phyloP scores from a whole-genome alignment of 2,797 vertebrate genomes.

The Enteromius paludinosus region DNA sequence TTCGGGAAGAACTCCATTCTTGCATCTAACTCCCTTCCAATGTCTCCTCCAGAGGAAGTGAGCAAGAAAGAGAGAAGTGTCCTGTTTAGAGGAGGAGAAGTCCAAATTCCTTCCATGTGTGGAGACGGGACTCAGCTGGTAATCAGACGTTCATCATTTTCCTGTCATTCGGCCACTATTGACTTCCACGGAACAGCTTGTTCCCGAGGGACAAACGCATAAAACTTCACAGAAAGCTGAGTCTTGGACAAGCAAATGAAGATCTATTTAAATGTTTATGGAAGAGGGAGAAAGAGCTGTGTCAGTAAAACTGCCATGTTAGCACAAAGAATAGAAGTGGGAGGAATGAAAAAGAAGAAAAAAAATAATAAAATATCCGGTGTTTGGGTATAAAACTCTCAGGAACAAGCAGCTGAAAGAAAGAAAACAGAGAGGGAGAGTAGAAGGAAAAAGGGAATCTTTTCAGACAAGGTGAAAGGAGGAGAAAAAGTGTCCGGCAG shows the following conservation, averaged over 20 bases:
- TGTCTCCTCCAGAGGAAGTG: constrained; percentile 31
- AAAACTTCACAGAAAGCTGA: constrained; percentile 34
- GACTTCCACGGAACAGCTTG: constrained; percentile 19
- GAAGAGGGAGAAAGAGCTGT: constrained; percentile 22
- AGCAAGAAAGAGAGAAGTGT: constrained; percentile 14
- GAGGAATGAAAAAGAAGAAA: constrained; percentile 65
- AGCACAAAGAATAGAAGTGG: constrained; percentile 76
- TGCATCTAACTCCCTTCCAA: constrained; percentile 50
- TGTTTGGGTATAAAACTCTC: constrained; percentile 62
- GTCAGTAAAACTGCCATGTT: constrained; percentile 52
- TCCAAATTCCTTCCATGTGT: constrained; percentile 60
- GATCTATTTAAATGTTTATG: constrained; percentile 4
- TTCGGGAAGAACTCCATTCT: constrained; percentile 46
- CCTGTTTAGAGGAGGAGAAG: constrained; percentile 32
- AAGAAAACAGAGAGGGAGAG: constrained; percentile 46
- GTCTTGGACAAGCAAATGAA: constrained; percentile 33
- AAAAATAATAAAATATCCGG: constrained; percentile 74
- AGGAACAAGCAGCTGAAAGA: constrained; percentile 25
- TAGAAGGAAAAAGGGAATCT: constrained; percentile 28
- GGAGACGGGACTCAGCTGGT: constrained; percentile 44
- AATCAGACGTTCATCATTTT: constrained; percentile 28
- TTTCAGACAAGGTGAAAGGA: constrained; percentile 27
- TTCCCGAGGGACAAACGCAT: constrained; percentile 17
- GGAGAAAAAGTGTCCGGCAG: constrained; percentile 1
- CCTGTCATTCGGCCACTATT: not conserved